Percentiles rank a stretch among this genome's conserved stretches.
Conservation (phyloP, 2,113 vertebrate genomes). For the Cyrtonyx montezumae region DNA sequence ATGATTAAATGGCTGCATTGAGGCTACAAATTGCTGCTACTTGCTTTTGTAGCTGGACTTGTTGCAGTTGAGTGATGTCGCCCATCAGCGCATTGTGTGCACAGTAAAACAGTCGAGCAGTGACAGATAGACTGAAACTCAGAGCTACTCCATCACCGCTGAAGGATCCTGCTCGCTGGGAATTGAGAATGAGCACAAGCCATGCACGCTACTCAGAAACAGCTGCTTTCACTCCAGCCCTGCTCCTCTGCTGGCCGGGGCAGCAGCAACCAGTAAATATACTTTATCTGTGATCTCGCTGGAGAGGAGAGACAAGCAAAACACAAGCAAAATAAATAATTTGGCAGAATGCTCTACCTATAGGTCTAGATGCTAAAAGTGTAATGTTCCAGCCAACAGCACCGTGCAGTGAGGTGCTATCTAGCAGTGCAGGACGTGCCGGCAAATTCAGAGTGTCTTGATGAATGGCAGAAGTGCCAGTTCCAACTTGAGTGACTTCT, state of each 20-base stretch:
- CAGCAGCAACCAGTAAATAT: slow-evolving; percentile 73
- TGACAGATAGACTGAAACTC: slow-evolving; percentile 81
- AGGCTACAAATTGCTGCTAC: slow-evolving; percentile 78
- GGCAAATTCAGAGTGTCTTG: neutral
- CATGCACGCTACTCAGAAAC: slow-evolving; percentile 34
- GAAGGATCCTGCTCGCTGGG: slow-evolving; percentile 75
- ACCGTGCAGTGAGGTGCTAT: neutral
- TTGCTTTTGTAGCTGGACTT: slow-evolving; percentile 76
- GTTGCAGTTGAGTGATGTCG: slow-evolving; percentile 81
- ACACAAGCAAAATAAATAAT: slow-evolving; percentile 29
- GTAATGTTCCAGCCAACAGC: neutral
- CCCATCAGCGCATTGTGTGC: slow-evolving; percentile 83
- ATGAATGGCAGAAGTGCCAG: neutral
- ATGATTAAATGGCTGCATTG: slow-evolving; percentile 70
- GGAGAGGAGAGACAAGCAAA: slow-evolving; percentile 13
- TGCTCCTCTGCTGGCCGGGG: slow-evolving; percentile 77
- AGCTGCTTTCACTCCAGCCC: neutral
- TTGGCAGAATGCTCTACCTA: slow-evolving; percentile 1
- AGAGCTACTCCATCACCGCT: slow-evolving; percentile 75
- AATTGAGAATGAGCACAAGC: slow-evolving; percentile 71
- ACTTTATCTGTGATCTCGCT: neutral
- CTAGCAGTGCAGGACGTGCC: neutral
- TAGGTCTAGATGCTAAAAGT: slow-evolving; percentile 2
- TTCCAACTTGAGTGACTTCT: neutral
- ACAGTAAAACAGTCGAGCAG: slow-evolving; percentile 86